Percentiles rank a stretch among this genome's conserved stretches.
Conservation (phyloP, 2,888 invertebrate genomes). For the Ferrisia virgata region DNA sequence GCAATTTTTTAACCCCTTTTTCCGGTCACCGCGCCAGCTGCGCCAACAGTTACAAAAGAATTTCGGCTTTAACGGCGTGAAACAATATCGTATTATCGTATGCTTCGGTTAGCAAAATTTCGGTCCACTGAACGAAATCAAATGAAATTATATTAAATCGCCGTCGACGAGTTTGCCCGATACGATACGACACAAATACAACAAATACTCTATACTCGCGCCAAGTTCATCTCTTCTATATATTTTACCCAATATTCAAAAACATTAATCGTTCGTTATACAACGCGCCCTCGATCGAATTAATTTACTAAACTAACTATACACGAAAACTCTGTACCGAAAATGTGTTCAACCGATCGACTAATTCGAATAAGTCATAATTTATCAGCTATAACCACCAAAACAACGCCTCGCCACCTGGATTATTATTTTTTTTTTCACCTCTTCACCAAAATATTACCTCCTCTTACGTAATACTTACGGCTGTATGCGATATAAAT, state of each 20-base stretch:
- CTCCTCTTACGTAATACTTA: too few relatives aligned
- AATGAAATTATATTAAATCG: conserved; percentile 31
- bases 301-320: background rate
- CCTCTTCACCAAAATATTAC: too few relatives aligned
- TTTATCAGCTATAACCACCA: background rate
- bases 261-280: conserved; percentile 5
- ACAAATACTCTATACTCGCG: too few relatives aligned
- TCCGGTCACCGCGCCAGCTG: conserved; percentile 2
- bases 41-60: conserved; percentile 6
- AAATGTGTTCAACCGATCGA: background rate
- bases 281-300: background rate
- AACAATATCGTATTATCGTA: conserved; percentile 34
- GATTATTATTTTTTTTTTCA: too few relatives aligned
- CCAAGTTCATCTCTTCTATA: background rate
- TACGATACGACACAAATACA: too few relatives aligned
- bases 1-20: conserved; percentile 16
- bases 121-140: conserved; percentile 34
- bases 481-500: too few relatives aligned
- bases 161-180: background rate
- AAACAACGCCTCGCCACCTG: too few relatives aligned
- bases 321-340: background rate
- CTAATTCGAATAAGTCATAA: background rate
- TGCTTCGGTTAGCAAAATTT: conserved; percentile 24
- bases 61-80: conserved; percentile 34
- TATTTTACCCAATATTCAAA: conserved; percentile 1